Percentiles rank a stretch among this genome's conserved stretches.
These are phyloP conservation scores for Bimastos eiseni DNA, from an alignment of 2,888 invertebrate species.

Conservation along the genomic window DNA sequence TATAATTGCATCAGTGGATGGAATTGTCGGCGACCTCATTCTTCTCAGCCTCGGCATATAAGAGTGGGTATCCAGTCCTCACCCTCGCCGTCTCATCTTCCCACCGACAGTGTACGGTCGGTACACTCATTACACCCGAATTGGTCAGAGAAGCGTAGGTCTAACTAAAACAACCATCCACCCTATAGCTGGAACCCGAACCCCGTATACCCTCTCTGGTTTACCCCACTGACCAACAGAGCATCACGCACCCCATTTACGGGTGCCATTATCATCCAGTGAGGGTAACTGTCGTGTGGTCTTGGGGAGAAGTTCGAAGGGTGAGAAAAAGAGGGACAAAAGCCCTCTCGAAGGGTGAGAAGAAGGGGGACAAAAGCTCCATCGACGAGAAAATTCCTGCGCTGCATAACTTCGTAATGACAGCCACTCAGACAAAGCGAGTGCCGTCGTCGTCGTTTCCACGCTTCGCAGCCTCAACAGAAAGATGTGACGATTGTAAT, in stretches of 20 bases:
- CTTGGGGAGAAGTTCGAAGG: neutral
- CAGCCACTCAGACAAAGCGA: neutral
- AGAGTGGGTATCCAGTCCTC: too few relatives aligned
- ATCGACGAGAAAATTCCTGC: neutral
- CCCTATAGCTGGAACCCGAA: too few relatives aligned
- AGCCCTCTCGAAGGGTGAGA: neutral
- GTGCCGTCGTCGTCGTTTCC: neutral
- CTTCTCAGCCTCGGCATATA: too few relatives aligned
- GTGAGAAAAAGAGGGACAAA: neutral
- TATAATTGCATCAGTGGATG: too few relatives aligned
- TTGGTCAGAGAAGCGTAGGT: too few relatives aligned
- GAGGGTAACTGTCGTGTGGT: neutral
- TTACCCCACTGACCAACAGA: neutral
- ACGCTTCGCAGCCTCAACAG: neutral
- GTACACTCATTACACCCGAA: too few relatives aligned
- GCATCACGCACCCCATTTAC: neutral
- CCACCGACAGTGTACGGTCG: too few relatives aligned
- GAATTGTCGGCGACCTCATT: too few relatives aligned
- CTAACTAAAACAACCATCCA: too few relatives aligned
- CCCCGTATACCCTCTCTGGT: too few relatives aligned
- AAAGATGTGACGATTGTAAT: neutral
- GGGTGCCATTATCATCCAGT: neutral
- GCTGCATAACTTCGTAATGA: neutral
- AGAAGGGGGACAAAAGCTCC: neutral
- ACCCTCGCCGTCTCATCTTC: too few relatives aligned